A percentile compares a stretch with the other conserved stretches of the same genome.
Evolutionary conservation across 2,888 invertebrate genomes (phyloP).

Genomic region (Parelbella ahira): DNA sequence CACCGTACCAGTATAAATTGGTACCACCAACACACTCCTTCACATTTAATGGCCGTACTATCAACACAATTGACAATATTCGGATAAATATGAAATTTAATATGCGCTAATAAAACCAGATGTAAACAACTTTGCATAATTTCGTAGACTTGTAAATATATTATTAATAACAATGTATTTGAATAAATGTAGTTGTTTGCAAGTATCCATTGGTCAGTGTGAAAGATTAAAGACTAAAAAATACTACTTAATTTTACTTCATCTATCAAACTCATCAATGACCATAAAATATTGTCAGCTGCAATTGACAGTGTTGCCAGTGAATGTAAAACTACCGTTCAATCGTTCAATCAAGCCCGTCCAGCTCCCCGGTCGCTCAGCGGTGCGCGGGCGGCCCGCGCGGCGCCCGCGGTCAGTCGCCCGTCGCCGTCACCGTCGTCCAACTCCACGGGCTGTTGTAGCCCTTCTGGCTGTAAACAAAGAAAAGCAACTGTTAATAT

Average conservation of each 20-base stretch:
- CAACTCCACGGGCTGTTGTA: constrained; percentile 83
- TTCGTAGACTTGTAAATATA: too few species aligned
- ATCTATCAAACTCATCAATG: too few species aligned
- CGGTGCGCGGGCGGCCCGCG: constrained; percentile 73
- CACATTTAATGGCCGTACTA: not conserved
- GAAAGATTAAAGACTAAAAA: too few species aligned
- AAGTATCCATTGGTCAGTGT: too few species aligned
- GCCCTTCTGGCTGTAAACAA: constrained; percentile 80
- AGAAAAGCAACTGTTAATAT: not conserved
- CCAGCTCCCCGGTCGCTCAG: constrained; percentile 40
- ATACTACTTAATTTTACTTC: too few species aligned
- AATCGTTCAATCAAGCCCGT: constrained; percentile 10
- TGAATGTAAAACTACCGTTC: not conserved
- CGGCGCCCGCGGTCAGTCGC: constrained; percentile 83
- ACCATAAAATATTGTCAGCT: not conserved
- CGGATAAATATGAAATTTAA: too few species aligned
- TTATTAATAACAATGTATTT: too few species aligned
- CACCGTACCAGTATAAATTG: constrained; percentile 4
- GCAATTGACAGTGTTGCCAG: not conserved
- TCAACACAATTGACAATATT: constrained; percentile 10
- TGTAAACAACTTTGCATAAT: too few species aligned
- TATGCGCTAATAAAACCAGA: too few species aligned
- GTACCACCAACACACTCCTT: not conserved
- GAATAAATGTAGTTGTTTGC: too few species aligned
- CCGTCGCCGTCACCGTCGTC: constrained; percentile 83